Evolutionary conservation across 2,797 vertebrate species (phyloP), one percentile per base, ranked within the genome.

Genomic region (Coendou prehensilis): DNA sequence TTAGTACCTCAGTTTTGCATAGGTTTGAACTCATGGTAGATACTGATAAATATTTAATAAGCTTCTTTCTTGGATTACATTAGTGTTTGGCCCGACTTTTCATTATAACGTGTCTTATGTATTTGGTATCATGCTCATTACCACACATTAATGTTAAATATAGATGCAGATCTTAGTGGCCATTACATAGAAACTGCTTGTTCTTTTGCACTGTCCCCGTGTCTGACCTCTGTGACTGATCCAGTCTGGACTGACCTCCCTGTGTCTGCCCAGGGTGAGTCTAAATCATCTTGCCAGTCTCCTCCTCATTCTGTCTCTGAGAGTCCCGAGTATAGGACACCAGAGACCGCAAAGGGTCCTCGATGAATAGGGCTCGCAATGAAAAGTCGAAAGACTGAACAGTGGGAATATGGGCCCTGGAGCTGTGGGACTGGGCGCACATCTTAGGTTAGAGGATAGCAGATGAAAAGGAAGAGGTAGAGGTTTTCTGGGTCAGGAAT

Each of bases 21-120:
- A 73, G 14, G 79, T 10, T 76, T 88, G 78, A 93, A 54, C 69
- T 93, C 15, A 28, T 83, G n/a, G 37, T 63, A 71, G 37, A 71
- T 90, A 90, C 3, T 95, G 64, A 8, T 89, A 87, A 67, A 78
- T 96, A 95, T n/a, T 94, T 92, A 82, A 15, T 89, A 37, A 88
- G 61, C 59, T 54, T 1, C 85, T 93, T 88, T 85, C 33, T 81
- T 89, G 80, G 57, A 37, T 57, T 57, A 56, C 64, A 33, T 89
- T 54, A 61, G 50, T 88, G 61, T 41, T 52, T 75, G 57, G 41
- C 87, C 79, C 37, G 56, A 63, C 79, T 84, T 45, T 81, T 92
- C 80, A n/a, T 86, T 89, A 78, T 86, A 47, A 61, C 23, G 50
- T 69, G 33, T 64, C 79, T 50, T n/a, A 10, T 82, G 45, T 90